Percentiles rank a stretch among this genome's conserved stretches.
Conservation (phyloP, 2,888 invertebrate species). For the Shargacucullia verbasci region DNA sequence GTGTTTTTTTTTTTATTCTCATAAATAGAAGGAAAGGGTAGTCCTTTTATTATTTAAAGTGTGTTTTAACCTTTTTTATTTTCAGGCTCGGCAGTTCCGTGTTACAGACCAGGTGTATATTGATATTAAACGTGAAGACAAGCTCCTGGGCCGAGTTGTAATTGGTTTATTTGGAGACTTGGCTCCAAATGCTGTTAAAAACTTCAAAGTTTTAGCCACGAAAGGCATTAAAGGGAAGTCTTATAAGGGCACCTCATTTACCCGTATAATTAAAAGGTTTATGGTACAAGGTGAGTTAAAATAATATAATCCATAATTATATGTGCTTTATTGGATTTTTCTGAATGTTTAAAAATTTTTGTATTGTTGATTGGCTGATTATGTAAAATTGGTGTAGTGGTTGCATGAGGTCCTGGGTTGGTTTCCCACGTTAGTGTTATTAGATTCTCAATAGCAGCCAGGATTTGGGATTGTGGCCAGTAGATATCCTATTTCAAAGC, state of each 20-base stretch:
- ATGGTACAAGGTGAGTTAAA: constrained; percentile 94
- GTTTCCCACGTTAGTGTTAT: too few relatives aligned
- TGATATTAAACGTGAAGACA: constrained; percentile 93
- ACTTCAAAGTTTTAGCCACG: constrained; percentile 95
- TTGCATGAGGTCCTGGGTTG: too few relatives aligned
- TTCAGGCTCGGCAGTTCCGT: constrained; percentile 90
- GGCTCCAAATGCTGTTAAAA: constrained; percentile 95
- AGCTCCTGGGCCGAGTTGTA: constrained; percentile 93
- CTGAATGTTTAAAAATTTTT: too few relatives aligned
- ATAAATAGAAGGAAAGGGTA: too few relatives aligned
- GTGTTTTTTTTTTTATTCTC: constrained; percentile 19
- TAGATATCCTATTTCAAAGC: too few relatives aligned
- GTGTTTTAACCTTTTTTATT: neutral
- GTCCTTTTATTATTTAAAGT: too few relatives aligned
- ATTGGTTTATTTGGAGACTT: constrained; percentile 97
- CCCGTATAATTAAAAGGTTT: constrained; percentile 95
- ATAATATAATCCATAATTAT: too few relatives aligned
- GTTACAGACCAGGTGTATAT: constrained; percentile 95
- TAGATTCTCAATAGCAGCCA: too few relatives aligned
- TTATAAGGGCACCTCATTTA: constrained; percentile 94
- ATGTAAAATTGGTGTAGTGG: too few relatives aligned
- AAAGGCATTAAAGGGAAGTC: constrained; percentile 93
- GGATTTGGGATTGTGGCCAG: too few relatives aligned
- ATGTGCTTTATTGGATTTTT: too few relatives aligned
- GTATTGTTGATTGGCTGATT: too few relatives aligned